Percentiles rank a stretch among this genome's conserved stretches.
These are phyloP conservation scores for Pilophorus perplexus DNA, from an alignment of 2,888 invertebrate species.

Conservation along the genomic window DNA sequence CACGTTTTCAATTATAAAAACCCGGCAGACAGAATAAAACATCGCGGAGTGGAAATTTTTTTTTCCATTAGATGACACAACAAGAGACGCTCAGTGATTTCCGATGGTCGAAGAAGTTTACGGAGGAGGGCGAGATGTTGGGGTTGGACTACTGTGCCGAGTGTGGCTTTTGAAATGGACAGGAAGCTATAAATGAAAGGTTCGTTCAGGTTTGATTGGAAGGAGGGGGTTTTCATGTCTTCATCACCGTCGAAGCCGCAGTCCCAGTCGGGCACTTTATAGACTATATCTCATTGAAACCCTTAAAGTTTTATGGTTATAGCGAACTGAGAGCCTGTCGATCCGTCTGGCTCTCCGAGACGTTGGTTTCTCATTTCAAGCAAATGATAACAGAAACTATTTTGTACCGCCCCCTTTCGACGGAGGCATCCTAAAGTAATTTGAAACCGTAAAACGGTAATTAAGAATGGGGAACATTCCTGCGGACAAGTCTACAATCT, in stretches of 20 bases:
- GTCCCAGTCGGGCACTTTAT: conserved; percentile 16
- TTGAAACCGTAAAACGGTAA: conserved; percentile 29
- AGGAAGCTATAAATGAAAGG: conserved; percentile 26
- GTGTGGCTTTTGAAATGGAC: conserved; percentile 4
- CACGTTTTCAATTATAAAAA: no score
- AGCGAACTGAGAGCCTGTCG: conserved; percentile 3
- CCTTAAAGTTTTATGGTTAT: conserved; percentile 30
- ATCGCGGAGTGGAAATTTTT: no score
- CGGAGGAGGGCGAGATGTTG: neutral
- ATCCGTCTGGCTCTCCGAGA: neutral
- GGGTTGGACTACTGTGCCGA: conserved; percentile 1
- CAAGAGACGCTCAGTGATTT: conserved; percentile 6
- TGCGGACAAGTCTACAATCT: no score
- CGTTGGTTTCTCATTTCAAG: conserved; percentile 26
- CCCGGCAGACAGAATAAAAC: no score
- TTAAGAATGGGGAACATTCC: conserved; percentile 12
- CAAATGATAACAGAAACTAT: conserved; percentile 25
- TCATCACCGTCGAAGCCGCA: conserved; percentile 13
- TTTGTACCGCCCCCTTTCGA: conserved; percentile 8
- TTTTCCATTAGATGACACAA: no score
- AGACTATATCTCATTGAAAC: conserved; percentile 29
- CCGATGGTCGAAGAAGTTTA: neutral
- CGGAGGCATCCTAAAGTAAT: conserved; percentile 19
- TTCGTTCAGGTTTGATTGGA: conserved; percentile 12
- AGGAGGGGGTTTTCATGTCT: conserved; percentile 18